Evolutionary conservation across 2,888 invertebrate genomes (phyloP), one percentile per base, ranked within the genome.

Genomic region (Hypsopygia costalis): DNA sequence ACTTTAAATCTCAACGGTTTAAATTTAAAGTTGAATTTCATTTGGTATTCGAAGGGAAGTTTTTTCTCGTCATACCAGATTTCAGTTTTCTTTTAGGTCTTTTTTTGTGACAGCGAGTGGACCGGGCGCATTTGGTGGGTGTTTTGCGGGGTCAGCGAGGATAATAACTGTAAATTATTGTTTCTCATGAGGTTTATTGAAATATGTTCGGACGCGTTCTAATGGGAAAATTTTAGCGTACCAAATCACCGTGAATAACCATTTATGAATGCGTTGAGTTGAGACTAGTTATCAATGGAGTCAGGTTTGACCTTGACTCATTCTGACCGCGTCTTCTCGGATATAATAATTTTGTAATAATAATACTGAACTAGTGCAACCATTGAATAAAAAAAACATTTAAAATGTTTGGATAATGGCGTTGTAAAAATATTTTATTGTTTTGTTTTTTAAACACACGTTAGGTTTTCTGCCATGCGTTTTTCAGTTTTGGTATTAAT

Each of bases 161-260:
- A 81, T 87, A 88, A 87, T 88, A 87, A 87, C 86, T 80, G 86
- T 86, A 87, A 86, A 87, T 87, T 85, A 87, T 86, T 78, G 74
- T 80, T 76, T 70, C 75, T 72, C 64, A 77, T n/a, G n/a, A n/a
- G n/a, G 70, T 74, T 86, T 87, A 88, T 88, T 86, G 87, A 87
- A 87, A 81, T 78, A 73, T 69, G 71, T 69, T 51, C 62, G 71
- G 75, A 72, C 73, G 65, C 67, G 68, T 74, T 74, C 78, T 83
- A 83, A 81, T 81, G 75, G 69, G 68, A 63, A 68, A 69, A 61
- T 66, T 62, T 71, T 71, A 61, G 60, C 62, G 58, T 58, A 58
- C 49, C 39, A 28, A 32, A 38, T 38, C 30, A 29, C 36, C 38
- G 31, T 33, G 32, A 39, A 32, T 34, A 25, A 25, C 6, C 29